Base-by-base conservation (phyloP, 2,113 vertebrate species). In the Nasalis larvatus region DNA sequence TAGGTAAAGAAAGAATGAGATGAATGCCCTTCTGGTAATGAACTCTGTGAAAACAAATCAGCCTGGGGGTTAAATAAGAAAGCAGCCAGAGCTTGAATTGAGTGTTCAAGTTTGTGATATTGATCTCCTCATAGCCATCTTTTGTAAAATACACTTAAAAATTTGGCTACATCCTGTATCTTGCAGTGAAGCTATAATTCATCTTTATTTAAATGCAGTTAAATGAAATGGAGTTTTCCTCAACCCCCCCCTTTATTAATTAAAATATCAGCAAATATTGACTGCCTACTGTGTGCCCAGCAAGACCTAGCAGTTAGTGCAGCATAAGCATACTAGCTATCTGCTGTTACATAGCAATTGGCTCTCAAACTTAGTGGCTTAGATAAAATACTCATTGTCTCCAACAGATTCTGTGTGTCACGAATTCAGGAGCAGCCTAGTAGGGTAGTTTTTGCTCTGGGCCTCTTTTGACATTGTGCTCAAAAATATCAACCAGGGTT, bases 141-240 rank as follows among this genome's bases (percentile, higher is more conserved):
- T 95, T 35, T 40, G 23, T 30, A 89, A 94, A 92, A 60, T 8
- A 63, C 91, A 76, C 32, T 40, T n/a, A 71, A 86, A 66, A 74
- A 94, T 77, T 58, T 47, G 40, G 27, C 35, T 56, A 56, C 23
- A 35, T 47, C 83, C 83, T 92, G 32, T 42, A 80, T 87, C 80
- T 92, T 86, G 8, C n/a, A 63, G 14, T 32, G 30, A 76, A 81
- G n/a, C 69, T 71, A 73, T 4, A 88, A 54, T 88, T 91, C 91
- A n/a, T 92, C 25, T 94, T 85, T 56, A 60, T 60, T 89, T 91
- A 88, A 91, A 94, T 68, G 11, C 30, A 60, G 21, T 81, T 95
- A 74, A 88, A 63, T 25, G 13, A 80, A 90, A 60, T 74, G 42
- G 47, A n/a, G 14, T 90, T 91, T 81, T 77, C 42, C 84, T 85